Base-by-base conservation (phyloP, 2,113 vertebrate genomes). In the Centrocercus urophasianus region DNA sequence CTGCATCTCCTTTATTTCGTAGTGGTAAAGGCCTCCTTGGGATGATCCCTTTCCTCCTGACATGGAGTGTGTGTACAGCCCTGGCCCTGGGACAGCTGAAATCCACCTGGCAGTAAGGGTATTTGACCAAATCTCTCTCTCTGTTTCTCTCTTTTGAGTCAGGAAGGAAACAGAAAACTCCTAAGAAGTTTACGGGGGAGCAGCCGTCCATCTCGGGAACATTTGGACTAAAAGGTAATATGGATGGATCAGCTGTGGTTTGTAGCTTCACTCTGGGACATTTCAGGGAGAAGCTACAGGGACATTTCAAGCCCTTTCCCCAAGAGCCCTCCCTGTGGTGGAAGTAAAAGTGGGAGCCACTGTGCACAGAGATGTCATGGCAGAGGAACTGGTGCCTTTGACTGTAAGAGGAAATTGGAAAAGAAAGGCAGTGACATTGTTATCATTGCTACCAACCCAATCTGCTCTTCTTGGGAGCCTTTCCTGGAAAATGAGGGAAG, bases 141-240 rank as follows among this genome's bases (percentile, higher is more conserved):
- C 95, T 97, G 96, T 95, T 96, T 97, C 96, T 98, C 97, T 97
- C 96, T 98, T 95, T 98, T 96, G 98, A 98, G 98, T 98, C 97
- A 99, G 99, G 99, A 98, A 99, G 99, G 98, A 99, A 99, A 98
- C 99, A 99, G 97, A 99, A 99, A 98, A 99, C 99, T 78, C 99
- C 99, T 74, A 99, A 99, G 97, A 99, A 99, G 91, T 99, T 99
- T 97, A 99, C 99, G 0, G 99, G 99, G 96, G 99, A 99, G 95
- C 99, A 99, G 97, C 99, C 99, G 0, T 99, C 99, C 25, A 99
- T 99, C 97, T 99, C 99, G 54, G 99, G 99, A 86, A 99, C 99
- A 0, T 99, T 99, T 80, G 99, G 99, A 86, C 96, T 99, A 94
- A 99, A 99, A 99, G 99, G 99, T 99, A 97, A 96, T 63, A 20